Evolutionary conservation across 1,140 invertebrate genomes (phyloP), one percentile per base, ranked within the genome.

Genomic region (Callitettix versicolor): DNA sequence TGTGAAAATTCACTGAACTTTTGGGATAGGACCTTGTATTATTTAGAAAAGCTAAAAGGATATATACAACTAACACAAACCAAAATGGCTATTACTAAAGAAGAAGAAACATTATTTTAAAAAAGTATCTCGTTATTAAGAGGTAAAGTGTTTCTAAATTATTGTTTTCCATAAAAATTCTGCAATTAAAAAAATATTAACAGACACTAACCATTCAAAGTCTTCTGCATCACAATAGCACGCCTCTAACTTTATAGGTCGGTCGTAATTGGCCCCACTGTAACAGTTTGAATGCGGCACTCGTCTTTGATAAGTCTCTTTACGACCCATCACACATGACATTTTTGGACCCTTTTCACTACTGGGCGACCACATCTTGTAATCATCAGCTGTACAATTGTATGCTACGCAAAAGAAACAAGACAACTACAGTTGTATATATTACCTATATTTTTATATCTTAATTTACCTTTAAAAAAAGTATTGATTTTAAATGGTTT

Each of bases 361-460:
- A 1, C 72, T 71, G 0, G 89, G 88, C 3, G 83, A 85, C 91
- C 91, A 95, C 57, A 76, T 75, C 68, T 94, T 94, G 68, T 91
- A 95, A 69, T 95, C 91, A 12, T 84, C 79, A 4, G 72, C 51
- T 0, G 69, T 79, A 62, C 88, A 91, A 26, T 77, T 75, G 11
- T 76, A 69, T 2, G 71, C 68, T 74, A 56, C 14, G 62, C 47
- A 56, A 55, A 48, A 30, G 14, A 33, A 52, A 41, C 21, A 21
- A 26, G 26, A 3, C 14, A 51, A 53, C 15, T 51, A 40, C 15
- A n/a, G 33, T 12, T 47, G 24, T 18, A 33, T 17, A n/a, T 42
- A 44, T 24, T 4, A 30, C 26, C 3, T 4, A 30, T 9, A 30
- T 30, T 30, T 30, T 30, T 30, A n/a, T n/a, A n/a, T n/a, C n/a